Percentiles rank a stretch among this genome's conserved stretches.
Conservation (phyloP, 2,113 vertebrate genomes). For the Alethe diademata region DNA sequence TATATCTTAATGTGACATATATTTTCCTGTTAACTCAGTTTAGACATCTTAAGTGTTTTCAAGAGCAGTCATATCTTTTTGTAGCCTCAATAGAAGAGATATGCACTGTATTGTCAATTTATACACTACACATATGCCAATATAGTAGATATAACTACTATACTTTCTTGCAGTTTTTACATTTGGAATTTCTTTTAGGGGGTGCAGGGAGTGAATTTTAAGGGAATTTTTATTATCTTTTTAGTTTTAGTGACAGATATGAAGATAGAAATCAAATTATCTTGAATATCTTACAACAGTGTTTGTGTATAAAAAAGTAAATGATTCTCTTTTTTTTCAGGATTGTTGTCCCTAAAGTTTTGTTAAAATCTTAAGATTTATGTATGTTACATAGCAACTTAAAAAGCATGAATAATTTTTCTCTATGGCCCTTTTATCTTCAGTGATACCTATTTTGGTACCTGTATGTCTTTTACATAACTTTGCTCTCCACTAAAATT, state of each 20-base stretch:
- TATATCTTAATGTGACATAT: neutral
- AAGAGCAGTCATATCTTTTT: neutral
- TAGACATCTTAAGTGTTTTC: neutral
- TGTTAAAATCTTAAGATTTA: neutral
- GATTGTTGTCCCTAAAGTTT: neutral
- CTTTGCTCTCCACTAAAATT: slow-evolving; percentile 52
- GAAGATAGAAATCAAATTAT: neutral
- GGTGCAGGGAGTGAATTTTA: neutral
- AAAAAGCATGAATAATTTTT: neutral
- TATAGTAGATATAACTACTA: neutral
- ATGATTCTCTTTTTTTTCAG: neutral
- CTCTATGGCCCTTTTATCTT: neutral
- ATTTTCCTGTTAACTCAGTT: neutral
- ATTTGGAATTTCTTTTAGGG: neutral
- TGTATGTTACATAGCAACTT: neutral
- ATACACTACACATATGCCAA: neutral
- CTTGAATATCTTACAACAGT: neutral
- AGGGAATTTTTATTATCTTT: neutral
- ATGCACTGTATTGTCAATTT: neutral
- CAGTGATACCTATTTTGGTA: neutral
- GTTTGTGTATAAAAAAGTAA: neutral
- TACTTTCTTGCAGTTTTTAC: neutral
- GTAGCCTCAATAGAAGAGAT: neutral
- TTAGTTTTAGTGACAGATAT: neutral
- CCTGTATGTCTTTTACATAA: slow-evolving; percentile 53